Evolutionary conservation across 1,140 invertebrate genomes (phyloP), one percentile per base, ranked within the genome.

Genomic region (Hyphantria cunea): DNA sequence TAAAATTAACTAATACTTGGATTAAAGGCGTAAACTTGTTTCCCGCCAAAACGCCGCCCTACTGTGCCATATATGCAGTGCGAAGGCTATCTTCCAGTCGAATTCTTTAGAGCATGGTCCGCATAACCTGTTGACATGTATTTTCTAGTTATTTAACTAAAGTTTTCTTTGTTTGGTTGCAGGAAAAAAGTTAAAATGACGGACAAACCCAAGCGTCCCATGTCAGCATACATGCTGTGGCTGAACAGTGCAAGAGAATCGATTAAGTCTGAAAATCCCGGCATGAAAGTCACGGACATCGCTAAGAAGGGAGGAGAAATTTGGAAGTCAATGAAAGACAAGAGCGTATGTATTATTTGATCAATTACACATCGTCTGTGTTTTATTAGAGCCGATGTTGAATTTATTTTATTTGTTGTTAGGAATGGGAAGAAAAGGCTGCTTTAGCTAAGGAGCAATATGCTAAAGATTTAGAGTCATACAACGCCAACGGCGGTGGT

Each of bases 391-490:
- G 7, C 55, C 61, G 50, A 17, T 69, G 14, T 12, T 53, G 17
- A 48, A 66, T 42, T 34, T 47, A 25, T 53, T 45, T 62, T 47
- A 53, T 32, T 51, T 54, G 65, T 72, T 61, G 63, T 66, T 74
- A 97, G 95, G 95, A 97, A 91, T 99, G 96, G 96, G 97, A 99
- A 73, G 93, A 95, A 48, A 95, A 96, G 75, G 96, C 96, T 0
- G 93, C 93, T 6, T 95, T 97, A 82, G 94, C 94, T 3, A 99
- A 98, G 89, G 95, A 96, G 82, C 94, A 96, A 42, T 99, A 99
- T 87, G 92, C 94, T 15, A 93, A 94, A 73, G 96, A 95, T 41
- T 96, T 99, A 94, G 95, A 96, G 73, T 96, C 96, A 77, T 99
- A 97, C 85, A 95, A 96, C 76, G 95, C 93, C 6, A 93, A 92